phyloP scores from a whole-genome alignment of 2,797 vertebrate species.

The Loris lydekkerianus region DNA sequence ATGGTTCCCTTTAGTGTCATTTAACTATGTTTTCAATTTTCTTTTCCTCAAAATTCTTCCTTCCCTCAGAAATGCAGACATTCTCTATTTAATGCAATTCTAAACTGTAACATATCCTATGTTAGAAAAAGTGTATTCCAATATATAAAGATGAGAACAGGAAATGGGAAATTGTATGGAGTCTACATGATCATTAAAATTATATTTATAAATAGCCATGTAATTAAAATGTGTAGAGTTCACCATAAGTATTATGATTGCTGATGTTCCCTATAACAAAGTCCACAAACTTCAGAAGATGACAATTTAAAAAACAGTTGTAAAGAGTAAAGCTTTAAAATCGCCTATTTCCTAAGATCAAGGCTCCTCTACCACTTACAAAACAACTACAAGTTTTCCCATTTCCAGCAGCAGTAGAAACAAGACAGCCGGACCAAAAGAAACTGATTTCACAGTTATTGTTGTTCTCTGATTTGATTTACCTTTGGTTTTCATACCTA shows the following conservation, averaged over 20 bases:
- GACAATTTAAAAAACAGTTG: slow-evolving; percentile 22
- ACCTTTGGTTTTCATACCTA: slow-evolving; percentile 83
- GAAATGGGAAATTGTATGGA: neutral
- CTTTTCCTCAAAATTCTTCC: neutral
- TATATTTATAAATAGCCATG: neutral
- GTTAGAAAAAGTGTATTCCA: neutral
- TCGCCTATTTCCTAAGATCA: slow-evolving; percentile 51
- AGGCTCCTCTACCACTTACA: slow-evolving; percentile 60
- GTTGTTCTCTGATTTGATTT: slow-evolving; percentile 85
- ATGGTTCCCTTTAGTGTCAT: neutral
- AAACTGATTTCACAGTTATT: slow-evolving; percentile 85
- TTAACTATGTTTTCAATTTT: slow-evolving; percentile 50
- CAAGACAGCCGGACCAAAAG: slow-evolving; percentile 77
- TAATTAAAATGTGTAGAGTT: slow-evolving; percentile 23
- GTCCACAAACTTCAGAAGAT: neutral
- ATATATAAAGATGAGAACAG: neutral
- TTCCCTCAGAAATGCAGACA: neutral
- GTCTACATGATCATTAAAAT: neutral
- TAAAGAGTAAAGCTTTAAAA: slow-evolving; percentile 42
- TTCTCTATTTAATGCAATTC: neutral
- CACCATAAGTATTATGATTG: neutral
- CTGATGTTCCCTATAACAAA: neutral
- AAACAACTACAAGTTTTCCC: slow-evolving; percentile 72
- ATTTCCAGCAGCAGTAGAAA: slow-evolving; percentile 78
- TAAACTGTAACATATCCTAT: neutral